Conservation (phyloP, 2,113 vertebrate species). For the Raja brachyura region DNA sequence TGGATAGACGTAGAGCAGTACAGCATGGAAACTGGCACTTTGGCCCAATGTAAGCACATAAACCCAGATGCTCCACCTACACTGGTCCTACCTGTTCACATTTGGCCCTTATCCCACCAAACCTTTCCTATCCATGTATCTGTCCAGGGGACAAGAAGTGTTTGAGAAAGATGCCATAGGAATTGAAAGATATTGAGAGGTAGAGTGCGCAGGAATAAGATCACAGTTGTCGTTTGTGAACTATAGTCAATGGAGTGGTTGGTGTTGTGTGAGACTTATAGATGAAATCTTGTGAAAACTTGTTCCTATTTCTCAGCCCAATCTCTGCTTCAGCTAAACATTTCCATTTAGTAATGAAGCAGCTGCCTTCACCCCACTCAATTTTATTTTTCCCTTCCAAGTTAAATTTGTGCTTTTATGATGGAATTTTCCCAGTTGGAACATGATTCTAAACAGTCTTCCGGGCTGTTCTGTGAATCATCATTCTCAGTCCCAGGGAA, state of each 20-base stretch:
- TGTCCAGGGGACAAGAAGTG: too few species aligned
- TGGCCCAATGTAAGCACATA: too few species aligned
- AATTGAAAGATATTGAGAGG: background rate
- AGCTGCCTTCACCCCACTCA: background rate
- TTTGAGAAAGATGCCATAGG: background rate
- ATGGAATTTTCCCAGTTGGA: background rate
- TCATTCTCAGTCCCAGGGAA: background rate
- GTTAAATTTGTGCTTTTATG: background rate
- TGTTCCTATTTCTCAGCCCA: background rate
- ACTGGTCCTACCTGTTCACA: too few species aligned
- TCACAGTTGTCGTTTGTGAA: too few species aligned
- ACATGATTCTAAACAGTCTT: background rate
- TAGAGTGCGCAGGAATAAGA: background rate
- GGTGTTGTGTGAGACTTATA: background rate
- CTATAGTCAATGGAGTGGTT: background rate
- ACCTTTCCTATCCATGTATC: too few species aligned
- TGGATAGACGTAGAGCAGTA: background rate
- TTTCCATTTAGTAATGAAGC: background rate
- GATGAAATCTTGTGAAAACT: background rate
- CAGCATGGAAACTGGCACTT: too few species aligned
- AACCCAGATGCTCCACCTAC: too few species aligned
- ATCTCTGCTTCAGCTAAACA: background rate
- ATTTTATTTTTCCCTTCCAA: background rate
- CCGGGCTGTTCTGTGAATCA: background rate
- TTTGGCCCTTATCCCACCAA: too few species aligned